These are phyloP conservation scores for Hyposoter dolosus DNA, from an alignment of 2,888 invertebrate species.

Conservation along the genomic window DNA sequence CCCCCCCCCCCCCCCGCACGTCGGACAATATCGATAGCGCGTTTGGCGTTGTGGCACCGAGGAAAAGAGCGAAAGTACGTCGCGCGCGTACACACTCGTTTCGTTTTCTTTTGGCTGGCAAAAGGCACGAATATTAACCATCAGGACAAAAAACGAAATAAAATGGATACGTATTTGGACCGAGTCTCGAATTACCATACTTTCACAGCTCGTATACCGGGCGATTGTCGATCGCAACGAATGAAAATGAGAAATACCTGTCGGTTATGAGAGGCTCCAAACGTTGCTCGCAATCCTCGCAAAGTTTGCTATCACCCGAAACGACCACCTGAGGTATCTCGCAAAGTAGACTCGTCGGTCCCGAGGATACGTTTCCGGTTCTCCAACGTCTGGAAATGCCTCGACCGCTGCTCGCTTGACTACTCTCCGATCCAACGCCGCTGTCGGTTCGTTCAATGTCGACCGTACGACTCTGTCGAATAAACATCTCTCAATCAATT, in stretches of 20 bases:
- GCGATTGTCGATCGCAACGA: not conserved
- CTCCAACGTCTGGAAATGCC: constrained; percentile 80
- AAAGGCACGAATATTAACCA: constrained; percentile 68
- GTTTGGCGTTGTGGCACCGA: constrained; percentile 44
- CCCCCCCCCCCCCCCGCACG: not conserved
- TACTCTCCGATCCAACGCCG: constrained; percentile 96
- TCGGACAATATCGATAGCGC: constrained; percentile 68
- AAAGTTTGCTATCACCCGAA: constrained; percentile 86
- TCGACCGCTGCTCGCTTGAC: constrained; percentile 93
- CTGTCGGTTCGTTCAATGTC: constrained; percentile 97
- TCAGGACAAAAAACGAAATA: not conserved
- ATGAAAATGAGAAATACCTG: constrained; percentile 79
- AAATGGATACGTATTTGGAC: not conserved
- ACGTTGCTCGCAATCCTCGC: constrained; percentile 95
- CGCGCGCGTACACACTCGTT: constrained; percentile 36
- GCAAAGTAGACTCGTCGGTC: constrained; percentile 85
- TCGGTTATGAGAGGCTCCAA: constrained; percentile 92
- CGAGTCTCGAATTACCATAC: constrained; percentile 1
- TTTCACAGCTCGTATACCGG: not conserved
- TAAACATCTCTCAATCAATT: not conserved
- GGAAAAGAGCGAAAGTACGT: constrained; percentile 67
- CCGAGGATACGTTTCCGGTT: constrained; percentile 82
- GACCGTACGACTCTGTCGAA: constrained; percentile 85
- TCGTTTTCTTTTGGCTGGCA: constrained; percentile 50
- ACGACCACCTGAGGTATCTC: constrained; percentile 86